These are phyloP conservation scores for Drosophila hydei DNA, from an alignment of 1,140 invertebrate genomes.

Conservation along the genomic window DNA sequence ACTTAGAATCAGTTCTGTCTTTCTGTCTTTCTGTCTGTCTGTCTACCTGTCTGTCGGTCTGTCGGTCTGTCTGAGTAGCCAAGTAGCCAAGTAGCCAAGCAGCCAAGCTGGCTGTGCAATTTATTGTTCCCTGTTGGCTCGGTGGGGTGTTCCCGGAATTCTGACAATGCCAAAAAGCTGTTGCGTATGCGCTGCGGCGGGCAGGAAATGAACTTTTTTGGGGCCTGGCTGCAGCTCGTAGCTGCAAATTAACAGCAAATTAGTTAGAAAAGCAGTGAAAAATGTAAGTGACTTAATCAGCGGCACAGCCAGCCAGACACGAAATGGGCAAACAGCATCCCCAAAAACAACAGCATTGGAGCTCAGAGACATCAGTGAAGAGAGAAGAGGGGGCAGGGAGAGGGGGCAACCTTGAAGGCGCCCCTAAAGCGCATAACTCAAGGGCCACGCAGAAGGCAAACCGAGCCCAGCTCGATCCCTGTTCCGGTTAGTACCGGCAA, in stretches of 20 bases:
- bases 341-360: background rate
- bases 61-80: background rate
- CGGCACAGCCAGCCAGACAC: slow-evolving; percentile 14
- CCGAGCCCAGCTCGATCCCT: slow-evolving; percentile 4
- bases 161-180: slow-evolving; percentile 43
- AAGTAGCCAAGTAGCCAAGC: too few relatives aligned
- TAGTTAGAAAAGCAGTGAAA: slow-evolving; percentile 69
- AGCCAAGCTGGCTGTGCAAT: slow-evolving; percentile 10
- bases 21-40: slow-evolving; percentile 11
- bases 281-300: slow-evolving; percentile 72
- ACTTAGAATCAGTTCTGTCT: slow-evolving; percentile 5
- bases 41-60: slow-evolving; percentile 15
- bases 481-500: slow-evolving; percentile 10
- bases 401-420: slow-evolving; percentile 67
- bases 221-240: slow-evolving; percentile 25
- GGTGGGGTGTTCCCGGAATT: slow-evolving; percentile 69
- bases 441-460: slow-evolving; percentile 22
- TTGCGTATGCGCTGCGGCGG: slow-evolving; percentile 27
- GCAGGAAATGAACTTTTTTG: slow-evolving; percentile 61
- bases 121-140: slow-evolving; percentile 2
- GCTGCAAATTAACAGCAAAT: slow-evolving; percentile 76
- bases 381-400: slow-evolving; percentile 5
- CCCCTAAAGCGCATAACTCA: slow-evolving; percentile 69
- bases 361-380: background rate
- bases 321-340: background rate